Percentiles rank a stretch among this genome's conserved stretches.
Conservation (phyloP, 92 coral and sea anemone genomes). For the Paramuricea clavata region DNA sequence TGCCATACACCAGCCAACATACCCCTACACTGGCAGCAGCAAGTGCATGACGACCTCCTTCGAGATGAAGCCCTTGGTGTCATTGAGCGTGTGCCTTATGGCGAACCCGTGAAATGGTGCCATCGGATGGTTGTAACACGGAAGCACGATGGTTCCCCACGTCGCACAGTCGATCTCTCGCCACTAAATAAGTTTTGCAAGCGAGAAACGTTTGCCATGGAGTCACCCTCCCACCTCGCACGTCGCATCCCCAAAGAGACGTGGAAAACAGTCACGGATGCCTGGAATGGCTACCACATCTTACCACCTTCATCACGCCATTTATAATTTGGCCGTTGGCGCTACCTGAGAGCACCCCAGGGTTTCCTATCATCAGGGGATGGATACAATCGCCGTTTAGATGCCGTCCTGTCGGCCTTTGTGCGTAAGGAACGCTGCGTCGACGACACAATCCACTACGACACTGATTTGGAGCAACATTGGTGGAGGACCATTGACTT, state of each 20-base stretch:
- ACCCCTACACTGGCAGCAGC: conserved; percentile 49
- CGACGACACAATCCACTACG: conserved; percentile 33
- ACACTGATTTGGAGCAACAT: conserved; percentile 27
- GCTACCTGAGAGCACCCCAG: conserved; percentile 67
- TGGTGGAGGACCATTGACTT: conserved; percentile 54
- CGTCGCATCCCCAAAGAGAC: conserved; percentile 70
- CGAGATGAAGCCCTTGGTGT: conserved; percentile 75
- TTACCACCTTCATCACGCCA: conserved; percentile 65
- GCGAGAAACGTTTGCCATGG: conserved; percentile 63
- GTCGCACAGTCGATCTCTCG: conserved; percentile 69
- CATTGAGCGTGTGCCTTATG: conserved; percentile 74
- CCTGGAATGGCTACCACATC: conserved; percentile 68
- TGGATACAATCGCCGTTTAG: conserved; percentile 62
- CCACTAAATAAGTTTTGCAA: conserved; percentile 67
- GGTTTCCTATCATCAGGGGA: conserved; percentile 69
- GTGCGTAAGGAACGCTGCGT: conserved; percentile 47
- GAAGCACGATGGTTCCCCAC: conserved; percentile 78
- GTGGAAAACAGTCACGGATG: conserved; percentile 70
- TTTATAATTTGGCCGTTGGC: conserved; percentile 73
- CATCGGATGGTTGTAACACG: conserved; percentile 73
- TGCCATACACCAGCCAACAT: conserved; percentile 53
- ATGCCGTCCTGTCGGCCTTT: conserved; percentile 49
- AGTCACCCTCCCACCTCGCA: conserved; percentile 70
- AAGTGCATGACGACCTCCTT: conserved; percentile 27
- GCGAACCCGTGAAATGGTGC: conserved; percentile 78